These are phyloP conservation scores for Mechanitis mazaeus DNA, from an alignment of 2,888 invertebrate genomes.

Conservation along the genomic window DNA sequence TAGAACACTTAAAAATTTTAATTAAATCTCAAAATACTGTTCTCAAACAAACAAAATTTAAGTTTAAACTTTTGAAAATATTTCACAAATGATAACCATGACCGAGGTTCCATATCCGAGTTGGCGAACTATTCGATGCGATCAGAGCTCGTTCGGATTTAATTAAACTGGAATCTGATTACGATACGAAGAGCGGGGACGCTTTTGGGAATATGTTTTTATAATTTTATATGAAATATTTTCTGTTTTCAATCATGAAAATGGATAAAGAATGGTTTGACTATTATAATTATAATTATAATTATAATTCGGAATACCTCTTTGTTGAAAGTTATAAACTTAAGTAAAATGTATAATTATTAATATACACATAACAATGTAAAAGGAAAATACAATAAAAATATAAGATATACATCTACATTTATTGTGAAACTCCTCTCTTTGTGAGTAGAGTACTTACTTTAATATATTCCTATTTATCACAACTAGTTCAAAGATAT, in stretches of 20 bases:
- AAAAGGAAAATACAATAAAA: background rate
- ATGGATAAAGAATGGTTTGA: constrained; percentile 2
- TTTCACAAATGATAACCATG: constrained; percentile 19
- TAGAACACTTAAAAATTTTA: background rate
- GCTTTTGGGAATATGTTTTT: constrained; percentile 26
- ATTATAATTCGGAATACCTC: background rate
- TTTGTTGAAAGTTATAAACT: no score
- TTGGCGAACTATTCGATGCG: constrained; percentile 33
- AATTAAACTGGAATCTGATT: constrained; percentile 49
- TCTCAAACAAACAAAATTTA: background rate
- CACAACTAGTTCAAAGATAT: background rate
- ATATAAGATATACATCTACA: background rate
- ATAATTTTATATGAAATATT: constrained; percentile 15
- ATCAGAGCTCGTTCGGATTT: constrained; percentile 39
- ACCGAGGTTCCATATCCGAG: constrained; percentile 23
- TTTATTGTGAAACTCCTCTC: background rate
- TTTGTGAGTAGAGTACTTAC: background rate
- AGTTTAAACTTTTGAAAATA: constrained; percentile 11
- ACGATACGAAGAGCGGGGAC: constrained; percentile 25
- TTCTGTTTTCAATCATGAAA: constrained; percentile 16
- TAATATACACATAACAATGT: background rate
- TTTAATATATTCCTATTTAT: background rate
- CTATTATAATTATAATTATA: background rate
- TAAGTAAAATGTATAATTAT: background rate
- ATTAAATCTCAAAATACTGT: constrained; percentile 1